These are phyloP conservation scores for Villa cingulata DNA, from an alignment of 2,888 invertebrate species.

Conservation along the genomic window DNA sequence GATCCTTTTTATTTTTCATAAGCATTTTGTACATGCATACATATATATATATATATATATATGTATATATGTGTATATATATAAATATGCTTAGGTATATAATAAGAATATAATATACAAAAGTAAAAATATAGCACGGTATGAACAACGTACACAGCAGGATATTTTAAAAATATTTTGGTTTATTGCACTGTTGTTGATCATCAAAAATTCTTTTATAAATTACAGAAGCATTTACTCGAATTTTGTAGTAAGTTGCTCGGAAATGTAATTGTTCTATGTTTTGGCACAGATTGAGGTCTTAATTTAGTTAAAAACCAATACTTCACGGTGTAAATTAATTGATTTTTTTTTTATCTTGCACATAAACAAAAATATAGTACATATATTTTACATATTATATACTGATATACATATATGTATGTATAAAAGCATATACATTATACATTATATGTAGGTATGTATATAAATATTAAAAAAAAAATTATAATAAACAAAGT, in stretches of 20 bases:
- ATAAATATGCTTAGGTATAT: neutral
- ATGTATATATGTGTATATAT: neutral
- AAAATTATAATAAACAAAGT: too few species aligned
- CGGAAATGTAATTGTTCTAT: neutral
- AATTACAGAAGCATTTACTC: neutral
- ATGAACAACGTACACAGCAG: neutral
- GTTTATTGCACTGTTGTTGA: neutral
- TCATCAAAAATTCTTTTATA: neutral
- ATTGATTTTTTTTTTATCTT: neutral
- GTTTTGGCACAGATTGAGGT: neutral
- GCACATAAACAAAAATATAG: too few species aligned
- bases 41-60: neutral
- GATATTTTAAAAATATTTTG: neutral
- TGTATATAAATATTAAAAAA: too few species aligned
- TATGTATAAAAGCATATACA: too few species aligned
- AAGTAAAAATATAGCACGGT: too few species aligned
- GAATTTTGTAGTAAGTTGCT: neutral
- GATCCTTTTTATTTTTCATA: too few species aligned
- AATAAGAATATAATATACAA: too few species aligned
- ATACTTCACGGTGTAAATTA: neutral
- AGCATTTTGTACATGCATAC: too few species aligned
- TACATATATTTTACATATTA: too few species aligned
- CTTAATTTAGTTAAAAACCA: neutral
- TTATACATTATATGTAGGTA: too few species aligned
- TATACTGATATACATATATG: too few species aligned